Evolutionary conservation across 2,113 vertebrate genomes (phyloP).

Genomic region (Macquaria australasica): DNA sequence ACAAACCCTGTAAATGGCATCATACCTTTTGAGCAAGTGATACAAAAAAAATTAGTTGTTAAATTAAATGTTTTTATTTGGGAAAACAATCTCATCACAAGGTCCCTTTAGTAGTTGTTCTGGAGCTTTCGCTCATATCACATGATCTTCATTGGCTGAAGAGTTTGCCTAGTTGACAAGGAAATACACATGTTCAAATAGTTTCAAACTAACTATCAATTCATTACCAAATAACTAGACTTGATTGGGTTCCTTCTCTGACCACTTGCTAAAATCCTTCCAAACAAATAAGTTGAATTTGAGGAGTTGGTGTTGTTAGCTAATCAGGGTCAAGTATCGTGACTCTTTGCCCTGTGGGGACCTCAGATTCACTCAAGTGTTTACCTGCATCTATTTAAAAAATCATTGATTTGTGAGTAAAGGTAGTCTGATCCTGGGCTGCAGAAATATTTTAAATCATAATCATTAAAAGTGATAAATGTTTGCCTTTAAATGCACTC

Average conservation of each 20-base stretch:
- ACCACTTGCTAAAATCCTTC: background rate
- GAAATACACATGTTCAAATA: background rate
- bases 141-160: background rate
- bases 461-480: slow-evolving; percentile 18
- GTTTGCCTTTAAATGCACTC: background rate
- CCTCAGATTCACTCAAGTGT: background rate
- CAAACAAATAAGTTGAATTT: background rate
- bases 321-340: background rate
- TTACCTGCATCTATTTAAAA: background rate
- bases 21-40: background rate
- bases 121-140: background rate
- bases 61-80: slow-evolving; percentile 12
- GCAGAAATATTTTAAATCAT: background rate
- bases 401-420: background rate
- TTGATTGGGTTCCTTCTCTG: background rate
- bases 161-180: background rate
- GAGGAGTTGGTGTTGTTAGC: background rate
- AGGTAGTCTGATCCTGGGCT: background rate
- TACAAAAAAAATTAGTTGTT: background rate
- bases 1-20: background rate
- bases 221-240: background rate
- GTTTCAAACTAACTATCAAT: background rate
- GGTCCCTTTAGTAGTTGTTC: background rate
- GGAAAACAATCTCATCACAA: background rate
- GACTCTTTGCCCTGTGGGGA: background rate